Base-by-base conservation (phyloP, 2,113 vertebrate genomes). In the Xerus inauris region DNA sequence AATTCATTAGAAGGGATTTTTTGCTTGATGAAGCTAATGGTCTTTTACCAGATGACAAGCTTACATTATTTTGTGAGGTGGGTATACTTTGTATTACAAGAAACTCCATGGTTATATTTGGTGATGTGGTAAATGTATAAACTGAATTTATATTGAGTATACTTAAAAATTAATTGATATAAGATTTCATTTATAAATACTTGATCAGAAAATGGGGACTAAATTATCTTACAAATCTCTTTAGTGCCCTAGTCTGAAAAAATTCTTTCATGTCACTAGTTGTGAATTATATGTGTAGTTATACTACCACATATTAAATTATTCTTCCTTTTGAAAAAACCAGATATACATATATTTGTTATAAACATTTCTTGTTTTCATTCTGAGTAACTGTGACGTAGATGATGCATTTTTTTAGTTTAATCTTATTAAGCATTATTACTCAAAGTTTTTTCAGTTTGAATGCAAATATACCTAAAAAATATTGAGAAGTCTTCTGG, bases 1-100 rank as follows among this genome's bases (percentile, higher is more conserved):
- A 99, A 98, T 99, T 99, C 98, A 99, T 99, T 98, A 98, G 99
- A 97, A 99, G 99, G 98, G 99, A 99, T 98, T 99, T 99, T 98
- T 99, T 99, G 96, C 99, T 99, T 85, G 99, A 99, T 98, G 99
- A 99, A 99, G 99, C 99, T 97, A 99, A 99, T 97, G 99, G 99
- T 98, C 99, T 99, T 96, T 98, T 99, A 98, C 99, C 99, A 95
- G 99, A 99, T 97, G 99, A 99, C 98, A 99, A 99, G 97, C 99
- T 99, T 97, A 99, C 99, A 0, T 98, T 99, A 94, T 99, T 99
- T 98, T 99, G 99, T 98, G 99, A 99, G 99, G 99, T 99, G 98
- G 86, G 98, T 98, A 69, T 75, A 40, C 71, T 82, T 96, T 97
- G 95, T 96, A 54, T 51, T 79, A 82, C 72, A 80, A 59, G 47